Base-by-base conservation (phyloP, 2,797 vertebrate species). In the Enteromius anoplus region DNA sequence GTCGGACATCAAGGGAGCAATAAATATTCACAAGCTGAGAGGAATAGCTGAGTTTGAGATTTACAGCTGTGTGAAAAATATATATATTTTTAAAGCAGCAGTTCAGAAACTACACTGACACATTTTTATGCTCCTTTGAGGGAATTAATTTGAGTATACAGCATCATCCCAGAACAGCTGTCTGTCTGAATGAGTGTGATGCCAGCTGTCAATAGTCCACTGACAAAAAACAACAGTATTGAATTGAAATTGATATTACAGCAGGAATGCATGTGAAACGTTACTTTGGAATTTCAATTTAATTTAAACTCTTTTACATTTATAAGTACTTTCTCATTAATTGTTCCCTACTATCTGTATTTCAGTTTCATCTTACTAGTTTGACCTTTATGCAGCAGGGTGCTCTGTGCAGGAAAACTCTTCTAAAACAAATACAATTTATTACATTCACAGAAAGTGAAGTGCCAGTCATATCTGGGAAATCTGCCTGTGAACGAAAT, bases 11-110 rank as follows among this genome's bases (percentile, higher is more conserved):
- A 76, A 66, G 70, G 14, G 51, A 9, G 47, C 34, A 32, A 78
- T 80, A 75, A 79, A 84, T 26, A 58, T 68, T 80, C 60, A 45
- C 83, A 84, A 32, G 37, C 69, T 65, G 23, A 66, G 49, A 45
- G 40, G 5, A 72, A 47, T 14, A 76, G 75, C n/a, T 34, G 5
- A 69, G 51, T 23, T 37, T 65, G 42, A 66, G 45, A 75, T 66
- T 82, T 75, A 75, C 80, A 53, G 32, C 72, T 66, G 62, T 45
- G 49, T 58, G 53, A 53, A 71, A 32, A 17, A 3, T 3, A 29
- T 11, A 26, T 40, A 17, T 21, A n/a, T 6, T 15, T 23, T 37
- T n/a, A 42, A 76, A 82, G 66, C 79, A 71, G 29, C 26, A 17
- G 23, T 47, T 80, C 51, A 68, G 66, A 49, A 81, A 53, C 5